A percentile compares a stretch with the other conserved stretches of the same genome.
Evolutionary conservation across 2,888 invertebrate genomes (phyloP).

Genomic region (Eupithecia vulgata): DNA sequence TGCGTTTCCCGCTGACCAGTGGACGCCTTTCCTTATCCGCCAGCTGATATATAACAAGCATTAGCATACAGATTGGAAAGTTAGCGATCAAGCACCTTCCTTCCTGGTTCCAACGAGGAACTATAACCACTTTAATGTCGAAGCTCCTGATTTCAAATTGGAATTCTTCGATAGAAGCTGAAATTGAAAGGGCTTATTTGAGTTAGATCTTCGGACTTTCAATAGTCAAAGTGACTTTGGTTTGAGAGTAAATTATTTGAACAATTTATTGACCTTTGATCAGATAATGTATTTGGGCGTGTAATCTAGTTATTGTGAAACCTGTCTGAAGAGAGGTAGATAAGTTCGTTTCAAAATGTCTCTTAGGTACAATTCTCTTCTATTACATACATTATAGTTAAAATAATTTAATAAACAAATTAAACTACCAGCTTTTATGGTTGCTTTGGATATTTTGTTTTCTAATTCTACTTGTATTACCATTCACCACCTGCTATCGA

Average conservation of each 20-base stretch:
- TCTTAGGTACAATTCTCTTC: not conserved
- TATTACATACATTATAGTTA: too few relatives aligned
- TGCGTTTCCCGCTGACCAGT: slow-evolving; percentile 1
- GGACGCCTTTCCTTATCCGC: slow-evolving; percentile 20
- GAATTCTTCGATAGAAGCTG: slow-evolving; percentile 30
- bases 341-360: not conserved
- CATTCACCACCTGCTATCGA: not conserved
- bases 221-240: slow-evolving; percentile 14
- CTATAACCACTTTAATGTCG: slow-evolving; percentile 41
- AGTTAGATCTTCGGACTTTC: slow-evolving; percentile 12
- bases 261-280: not conserved
- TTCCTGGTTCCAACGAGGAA: slow-evolving; percentile 34
- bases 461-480: not conserved
- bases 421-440: not conserved
- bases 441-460: not conserved
- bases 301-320: not conserved
- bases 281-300: not conserved
- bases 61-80: slow-evolving; percentile 79
- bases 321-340: not conserved
- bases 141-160: slow-evolving; percentile 38
- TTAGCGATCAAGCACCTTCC: slow-evolving; percentile 54
- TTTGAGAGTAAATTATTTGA: slow-evolving; percentile 5
- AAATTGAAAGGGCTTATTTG: slow-evolving; percentile 22
- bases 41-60: slow-evolving; percentile 61
- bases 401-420: not conserved